Evolutionary conservation across 2,888 invertebrate species (phyloP), one percentile per base, ranked within the genome.

Genomic region (Theretra japonica): DNA sequence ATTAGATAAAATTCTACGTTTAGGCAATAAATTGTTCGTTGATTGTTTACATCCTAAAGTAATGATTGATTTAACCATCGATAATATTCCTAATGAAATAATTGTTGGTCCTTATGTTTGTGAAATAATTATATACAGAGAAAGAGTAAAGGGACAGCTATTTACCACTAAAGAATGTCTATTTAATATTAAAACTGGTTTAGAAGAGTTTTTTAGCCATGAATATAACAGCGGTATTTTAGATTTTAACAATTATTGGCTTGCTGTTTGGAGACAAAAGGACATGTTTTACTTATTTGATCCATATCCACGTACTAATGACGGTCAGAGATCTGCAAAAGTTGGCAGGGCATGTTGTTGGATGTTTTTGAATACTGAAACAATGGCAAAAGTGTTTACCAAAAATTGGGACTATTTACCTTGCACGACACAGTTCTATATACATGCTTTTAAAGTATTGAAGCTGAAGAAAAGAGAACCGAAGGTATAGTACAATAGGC

Each of bases 281-380:
- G 95, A 96, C 58, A 95, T 95, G 92, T 96, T 88, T 81, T 96
- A 96, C 80, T 89, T 95, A 30, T 96, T 96, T 75, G 96, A 96
- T 87, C 96, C 96, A 0, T 96, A 96, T 78, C 94, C 96, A 5
- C 92, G 96, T 2, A 95, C 95, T 17, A 90, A 85, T 11, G 95
- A 96, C 65, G 96, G 96, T 0, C 77, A 88, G 73, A 90, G 95
- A 33, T 90, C 95, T 0, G 84, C 94, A 73, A 94, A 95, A 71
- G 94, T 95, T 0, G 96, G 96, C 0, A 90, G 92, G 65, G 96
- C 96, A 1, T 96, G 96, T 78, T 93, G 96, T n/a, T 92, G 96
- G 71, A 96, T 96, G 95, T 94, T 96, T 73, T 83, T 95, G 0
- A 95, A 94, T 72, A 81, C 96, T 0, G 95, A 95, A n/a, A 94